Evolutionary conservation across 2,888 invertebrate genomes (phyloP), one percentile per base, ranked within the genome.

Genomic region (Axea sp.): DNA sequence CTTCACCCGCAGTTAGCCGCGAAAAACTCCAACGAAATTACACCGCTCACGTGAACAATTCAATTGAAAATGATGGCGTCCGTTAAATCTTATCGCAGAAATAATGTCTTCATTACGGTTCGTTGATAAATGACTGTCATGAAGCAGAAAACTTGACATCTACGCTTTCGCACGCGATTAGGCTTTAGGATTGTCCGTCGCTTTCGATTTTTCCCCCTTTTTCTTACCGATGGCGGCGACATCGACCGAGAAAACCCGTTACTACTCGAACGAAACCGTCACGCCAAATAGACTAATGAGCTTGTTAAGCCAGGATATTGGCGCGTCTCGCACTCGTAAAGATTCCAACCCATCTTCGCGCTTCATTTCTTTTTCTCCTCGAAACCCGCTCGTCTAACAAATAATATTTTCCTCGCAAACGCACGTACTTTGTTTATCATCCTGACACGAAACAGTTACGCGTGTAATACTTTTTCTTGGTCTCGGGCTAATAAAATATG

Each of bases 251-350:
- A 47, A 64, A 74, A 41, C 51, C 62, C 53, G 60, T 62, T 62
- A 47, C 37, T 33, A 47, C 39, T 9, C 41, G 17, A 26, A 9
- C 67, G 31, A 67, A 60, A 72, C 79, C 80, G 79, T 80, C 83
- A 81, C 80, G 80, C 78, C 80, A 49, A 80, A 82, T 82, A 81
- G 82, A 82, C 82, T 83, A 82, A 82, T 81, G 83, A 82, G 81
- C 81, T 83, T 81, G 83, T 83, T 83, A 82, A 82, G 69, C 49
- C 55, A 24, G 64, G 76, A 77, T 78, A 73, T 76, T 75, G 77
- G 77, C 71, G 67, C 75, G 65, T 65, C 67, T 75, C 69, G 72
- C 45, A 37, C 65, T 65, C 75, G 55, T 67, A 76, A 78, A 69
- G 74, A 57, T 69, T 62, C 49, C 41, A 41, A 45, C 22, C 31